Percentiles rank a stretch among this genome's conserved stretches.
phyloP scores from a whole-genome alignment of 2,888 invertebrate genomes.

The Lycophotia porphyrea region DNA sequence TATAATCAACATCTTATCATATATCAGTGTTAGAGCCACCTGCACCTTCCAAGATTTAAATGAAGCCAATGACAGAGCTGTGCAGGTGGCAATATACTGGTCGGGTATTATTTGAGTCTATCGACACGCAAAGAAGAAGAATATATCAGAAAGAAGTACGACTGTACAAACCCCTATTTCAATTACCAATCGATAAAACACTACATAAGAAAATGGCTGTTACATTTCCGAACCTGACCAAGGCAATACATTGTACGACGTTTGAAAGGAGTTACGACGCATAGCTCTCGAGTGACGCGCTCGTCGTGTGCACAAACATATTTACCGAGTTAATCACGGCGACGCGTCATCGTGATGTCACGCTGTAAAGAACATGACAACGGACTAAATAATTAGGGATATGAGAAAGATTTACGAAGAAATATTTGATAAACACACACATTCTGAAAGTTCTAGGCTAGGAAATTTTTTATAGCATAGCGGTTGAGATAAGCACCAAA shows the following conservation, averaged over 20 bases:
- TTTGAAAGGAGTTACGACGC: conserved; percentile 36
- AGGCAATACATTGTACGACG: conserved; percentile 44
- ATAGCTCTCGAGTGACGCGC: conserved; percentile 57
- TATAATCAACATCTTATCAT: conserved; percentile 19
- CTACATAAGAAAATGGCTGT: conserved; percentile 26
- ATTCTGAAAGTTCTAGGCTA: not conserved
- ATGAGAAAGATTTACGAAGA: conserved; percentile 22
- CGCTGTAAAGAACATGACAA: conserved; percentile 42
- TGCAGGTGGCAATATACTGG: no score
- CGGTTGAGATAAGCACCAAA: not conserved
- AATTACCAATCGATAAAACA: conserved; percentile 22
- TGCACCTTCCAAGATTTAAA: no score
- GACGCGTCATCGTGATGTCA: conserved; percentile 68
- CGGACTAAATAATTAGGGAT: conserved; percentile 2
- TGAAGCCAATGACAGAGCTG: no score
- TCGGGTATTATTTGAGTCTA: no score
- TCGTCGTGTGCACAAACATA: conserved; percentile 50
- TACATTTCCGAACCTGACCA: conserved; percentile 50
- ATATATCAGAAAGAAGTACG: not conserved
- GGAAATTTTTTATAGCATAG: not conserved
- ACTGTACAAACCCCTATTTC: not conserved
- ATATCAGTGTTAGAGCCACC: no score
- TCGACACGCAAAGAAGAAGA: no score
- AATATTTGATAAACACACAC: conserved; percentile 24
- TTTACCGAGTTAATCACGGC: conserved; percentile 63